Base-by-base conservation (phyloP, 2,888 invertebrate species). In the Arge pagana region DNA sequence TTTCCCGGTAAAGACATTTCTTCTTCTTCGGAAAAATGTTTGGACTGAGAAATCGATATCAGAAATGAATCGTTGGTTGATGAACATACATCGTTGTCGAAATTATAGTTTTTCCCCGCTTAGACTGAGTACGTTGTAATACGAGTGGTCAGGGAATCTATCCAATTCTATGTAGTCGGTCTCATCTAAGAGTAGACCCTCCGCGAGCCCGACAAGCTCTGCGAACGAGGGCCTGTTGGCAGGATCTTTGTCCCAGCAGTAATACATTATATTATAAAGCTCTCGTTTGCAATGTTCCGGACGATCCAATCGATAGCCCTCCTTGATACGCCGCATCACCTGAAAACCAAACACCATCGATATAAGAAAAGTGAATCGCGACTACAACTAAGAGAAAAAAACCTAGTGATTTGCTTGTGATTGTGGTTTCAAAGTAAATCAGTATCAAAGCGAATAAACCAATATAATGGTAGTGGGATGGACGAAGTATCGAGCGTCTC, bases 131-230 rank as follows among this genome's bases (percentile, higher is more conserved):
- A 92, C 87, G 69, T 92, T 92, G 71, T 92, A 91, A 77, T 95
- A 95, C 7, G 92, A 91, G 73, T 95, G 94, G 73, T 95, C 93
- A 0, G 95, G 94, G 75, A 95, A 95, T 58, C 91, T 81, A 70
- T 95, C 93, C 48, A 95, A 79, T 72, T 96, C 93, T 48, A 96
- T 94, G 69, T 96, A 96, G 75, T 96, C 95, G 62, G 91, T 93
- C 77, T 96, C 94, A 36, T 90, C 90, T 67, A 93, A 85, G 49
- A 96, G 79, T 13, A 96, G 80, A 58, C 88, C 87, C 72, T 94
- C 94, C 42, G 95, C 79, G 72, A 92, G 83, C 48, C 84, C 81
- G 2, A 91, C 88, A 15, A 94, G 85, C 74, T 95, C 93, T 1
- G 82, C 81, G 77, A 96, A 96, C 39, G 87, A 84, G 0, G 96